Base-by-base conservation (phyloP, 2,888 invertebrate species). In the Nowickia ferox region DNA sequence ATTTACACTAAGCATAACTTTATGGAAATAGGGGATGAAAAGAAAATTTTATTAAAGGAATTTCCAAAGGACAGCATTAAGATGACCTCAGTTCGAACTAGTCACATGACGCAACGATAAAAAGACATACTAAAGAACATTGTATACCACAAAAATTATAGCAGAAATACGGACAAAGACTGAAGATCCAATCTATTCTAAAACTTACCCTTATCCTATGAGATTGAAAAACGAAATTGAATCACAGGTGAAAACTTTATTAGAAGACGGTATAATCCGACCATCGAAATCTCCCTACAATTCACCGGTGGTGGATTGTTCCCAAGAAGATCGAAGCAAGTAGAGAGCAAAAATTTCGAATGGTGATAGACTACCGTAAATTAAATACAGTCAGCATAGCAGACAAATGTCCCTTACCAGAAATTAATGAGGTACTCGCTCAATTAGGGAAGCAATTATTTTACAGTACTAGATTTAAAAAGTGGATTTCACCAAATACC, bases 161-260 rank as follows among this genome's bases (percentile, higher is more conserved):
- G 55, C 11, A 19, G 71, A 65, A 53, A 76, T 76, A 30, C 66
- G 66, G 11, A 76, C 65, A 9, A 44, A 15, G 22, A 48, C 51
- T 1, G 53, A 65, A 38, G 15, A 11, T 1, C 53, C 53, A 38
- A 30, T 63, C 5, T 75, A 65, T 13, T 75, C 63, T 0, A 65
- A 75, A 13, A 38, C 51, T 2, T 75, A 61, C 13, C 74, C 74
- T 42, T 74, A 74, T 48, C 74, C 74, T n/a, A 74, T 74, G 74
- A 42, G 19, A 11, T 48, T 63, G 11, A 75, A 63, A 42, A 40
- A 48, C 1, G 75, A 75, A 63, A 55, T 75, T 38, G 75, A 75
- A 38, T 17, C 22, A 17, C 63, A 75, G 30, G 38, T 48, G 11
- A 59, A 13, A 59, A 10, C 59, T 15, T 59, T 22, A 53, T 22